Conservation (phyloP, 2,888 invertebrate genomes). For the Sabatieria punctata region DNA sequence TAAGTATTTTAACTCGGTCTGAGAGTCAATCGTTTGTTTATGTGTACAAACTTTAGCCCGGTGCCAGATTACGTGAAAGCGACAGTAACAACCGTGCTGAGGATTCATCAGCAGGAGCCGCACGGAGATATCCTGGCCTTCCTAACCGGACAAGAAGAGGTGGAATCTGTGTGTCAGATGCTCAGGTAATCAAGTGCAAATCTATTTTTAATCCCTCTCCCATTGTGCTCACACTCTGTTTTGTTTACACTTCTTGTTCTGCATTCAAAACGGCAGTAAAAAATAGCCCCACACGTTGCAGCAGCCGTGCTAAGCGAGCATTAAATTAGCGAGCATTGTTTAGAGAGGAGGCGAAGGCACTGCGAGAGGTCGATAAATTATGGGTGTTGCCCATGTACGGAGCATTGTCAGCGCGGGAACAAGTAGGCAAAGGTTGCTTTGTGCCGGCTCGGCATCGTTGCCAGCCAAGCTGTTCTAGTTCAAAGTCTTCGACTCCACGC, state of each 20-base stretch:
- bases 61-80: constrained; percentile 73
- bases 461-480: too few species aligned
- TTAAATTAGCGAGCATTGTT: neutral
- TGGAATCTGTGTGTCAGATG: constrained; percentile 22
- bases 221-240: too few species aligned
- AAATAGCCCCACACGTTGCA: too few species aligned
- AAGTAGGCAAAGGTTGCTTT: constrained; percentile 47
- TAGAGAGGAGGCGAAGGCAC: constrained; percentile 14
- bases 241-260: too few species aligned
- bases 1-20: too few species aligned
- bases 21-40: too few species aligned
- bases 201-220: too few species aligned
- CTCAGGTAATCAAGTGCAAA: too few species aligned
- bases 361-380: constrained; percentile 20
- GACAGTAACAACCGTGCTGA: constrained; percentile 67
- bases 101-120: constrained; percentile 55
- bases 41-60: constrained; percentile 39
- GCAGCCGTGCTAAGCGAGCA: neutral
- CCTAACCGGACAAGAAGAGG: constrained; percentile 36
- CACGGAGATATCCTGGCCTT: constrained; percentile 67
- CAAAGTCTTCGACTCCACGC: constrained; percentile 28
- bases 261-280: too few species aligned
- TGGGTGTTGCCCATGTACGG: constrained; percentile 77
- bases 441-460: too few species aligned
- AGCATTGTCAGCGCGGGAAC: constrained; percentile 63